These are phyloP conservation scores for Diaprepes abbreviatus DNA, from an alignment of 2,888 invertebrate species.

Conservation along the genomic window DNA sequence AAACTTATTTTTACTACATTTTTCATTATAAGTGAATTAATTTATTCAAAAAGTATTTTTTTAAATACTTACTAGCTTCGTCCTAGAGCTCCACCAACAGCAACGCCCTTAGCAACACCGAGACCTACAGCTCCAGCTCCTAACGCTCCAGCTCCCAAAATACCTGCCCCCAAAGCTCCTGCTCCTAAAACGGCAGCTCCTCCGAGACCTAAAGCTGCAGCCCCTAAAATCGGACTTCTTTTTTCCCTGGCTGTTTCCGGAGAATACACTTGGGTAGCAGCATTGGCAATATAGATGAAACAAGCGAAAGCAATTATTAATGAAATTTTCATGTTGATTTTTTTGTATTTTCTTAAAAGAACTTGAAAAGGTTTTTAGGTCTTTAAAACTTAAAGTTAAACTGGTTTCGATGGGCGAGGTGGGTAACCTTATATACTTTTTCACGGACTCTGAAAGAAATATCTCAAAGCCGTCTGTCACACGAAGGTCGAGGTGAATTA, in stretches of 20 bases:
- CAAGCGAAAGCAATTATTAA: constrained; percentile 43
- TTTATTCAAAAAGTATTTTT: no score
- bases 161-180: constrained; percentile 44
- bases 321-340: constrained; percentile 48
- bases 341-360: constrained; percentile 21
- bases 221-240: constrained; percentile 41
- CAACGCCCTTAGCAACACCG: constrained; percentile 46
- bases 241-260: constrained; percentile 41
- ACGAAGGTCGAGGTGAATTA: constrained; percentile 42
- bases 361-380: background rate
- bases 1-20: no score
- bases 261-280: constrained; percentile 40
- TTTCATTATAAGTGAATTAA: no score
- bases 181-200: constrained; percentile 47
- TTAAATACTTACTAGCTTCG: constrained; percentile 33
- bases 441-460: constrained; percentile 37
- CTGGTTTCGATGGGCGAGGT: constrained; percentile 37
- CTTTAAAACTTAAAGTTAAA: constrained; percentile 18
- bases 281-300: constrained; percentile 39
- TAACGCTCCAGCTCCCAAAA: constrained; percentile 49
- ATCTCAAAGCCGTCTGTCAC: constrained; percentile 34
- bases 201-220: constrained; percentile 34
- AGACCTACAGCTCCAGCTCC: constrained; percentile 44
- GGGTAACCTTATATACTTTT: constrained; percentile 43
- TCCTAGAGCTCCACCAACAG: constrained; percentile 40